Conservation (phyloP, 2,113 vertebrate species). For the Cebus imitator region DNA sequence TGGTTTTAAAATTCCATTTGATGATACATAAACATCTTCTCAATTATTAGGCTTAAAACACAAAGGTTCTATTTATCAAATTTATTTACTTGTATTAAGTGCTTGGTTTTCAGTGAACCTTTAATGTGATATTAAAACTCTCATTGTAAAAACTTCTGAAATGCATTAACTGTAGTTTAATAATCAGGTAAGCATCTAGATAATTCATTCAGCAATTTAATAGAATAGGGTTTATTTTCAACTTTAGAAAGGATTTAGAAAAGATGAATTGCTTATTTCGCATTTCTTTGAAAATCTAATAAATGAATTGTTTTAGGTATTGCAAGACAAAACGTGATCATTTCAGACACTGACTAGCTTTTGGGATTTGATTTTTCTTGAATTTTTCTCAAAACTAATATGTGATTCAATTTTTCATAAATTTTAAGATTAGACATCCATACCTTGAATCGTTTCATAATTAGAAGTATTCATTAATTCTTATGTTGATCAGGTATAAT, state of each 20-base stretch:
- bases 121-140: background rate
- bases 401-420: background rate
- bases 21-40: background rate
- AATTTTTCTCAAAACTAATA: background rate
- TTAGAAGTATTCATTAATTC: background rate
- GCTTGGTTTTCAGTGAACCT: background rate
- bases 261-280: background rate
- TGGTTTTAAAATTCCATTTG: background rate
- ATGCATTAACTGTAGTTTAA: background rate
- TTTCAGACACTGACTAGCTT: background rate
- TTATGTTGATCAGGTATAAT: background rate
- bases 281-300: background rate
- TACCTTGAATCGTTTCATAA: background rate
- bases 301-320: background rate
- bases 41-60: background rate
- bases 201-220: constrained; percentile 15
- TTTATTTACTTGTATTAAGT: background rate
- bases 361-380: background rate
- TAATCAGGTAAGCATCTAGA: background rate
- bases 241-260: background rate
- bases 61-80: background rate
- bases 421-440: background rate
- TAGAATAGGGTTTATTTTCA: background rate
- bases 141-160: background rate
- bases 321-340: background rate